Percentiles rank a stretch among this genome's conserved stretches.
These are phyloP conservation scores for Petroica traversi DNA, from an alignment of 2,113 vertebrate genomes.

Conservation along the genomic window DNA sequence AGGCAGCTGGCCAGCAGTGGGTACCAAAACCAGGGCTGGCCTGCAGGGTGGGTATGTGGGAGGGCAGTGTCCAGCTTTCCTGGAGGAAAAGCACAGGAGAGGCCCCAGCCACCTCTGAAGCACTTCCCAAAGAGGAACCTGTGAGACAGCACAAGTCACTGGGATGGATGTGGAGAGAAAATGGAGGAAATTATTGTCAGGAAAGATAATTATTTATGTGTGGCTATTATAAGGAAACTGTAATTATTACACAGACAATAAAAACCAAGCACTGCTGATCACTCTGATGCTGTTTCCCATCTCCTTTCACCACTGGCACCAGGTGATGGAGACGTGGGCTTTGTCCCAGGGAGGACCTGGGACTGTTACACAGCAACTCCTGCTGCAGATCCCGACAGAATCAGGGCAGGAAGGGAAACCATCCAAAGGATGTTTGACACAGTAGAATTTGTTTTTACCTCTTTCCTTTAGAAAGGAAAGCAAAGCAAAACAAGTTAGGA, in stretches of 20 bases:
- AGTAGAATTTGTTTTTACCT: conserved; percentile 22
- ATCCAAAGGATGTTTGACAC: conserved; percentile 22
- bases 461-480: conserved; percentile 43
- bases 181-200: background rate
- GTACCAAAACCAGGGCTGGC: background rate
- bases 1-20: background rate
- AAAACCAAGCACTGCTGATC: background rate
- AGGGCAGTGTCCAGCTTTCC: background rate
- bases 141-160: background rate
- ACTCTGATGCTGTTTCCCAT: background rate
- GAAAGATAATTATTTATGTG: background rate
- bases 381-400: background rate
- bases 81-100: background rate
- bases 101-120: background rate
- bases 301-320: background rate
- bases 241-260: background rate
- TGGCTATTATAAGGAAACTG: background rate
- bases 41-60: background rate
- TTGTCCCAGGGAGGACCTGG: background rate
- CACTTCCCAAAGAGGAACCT: background rate
- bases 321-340: background rate
- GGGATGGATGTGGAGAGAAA: background rate
- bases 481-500: conserved; percentile 35
- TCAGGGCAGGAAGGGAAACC: conserved; percentile 7
- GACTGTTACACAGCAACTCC: background rate